Base-by-base conservation (phyloP, 2,797 vertebrate genomes). In the Pantherophis alleghaniensis region DNA sequence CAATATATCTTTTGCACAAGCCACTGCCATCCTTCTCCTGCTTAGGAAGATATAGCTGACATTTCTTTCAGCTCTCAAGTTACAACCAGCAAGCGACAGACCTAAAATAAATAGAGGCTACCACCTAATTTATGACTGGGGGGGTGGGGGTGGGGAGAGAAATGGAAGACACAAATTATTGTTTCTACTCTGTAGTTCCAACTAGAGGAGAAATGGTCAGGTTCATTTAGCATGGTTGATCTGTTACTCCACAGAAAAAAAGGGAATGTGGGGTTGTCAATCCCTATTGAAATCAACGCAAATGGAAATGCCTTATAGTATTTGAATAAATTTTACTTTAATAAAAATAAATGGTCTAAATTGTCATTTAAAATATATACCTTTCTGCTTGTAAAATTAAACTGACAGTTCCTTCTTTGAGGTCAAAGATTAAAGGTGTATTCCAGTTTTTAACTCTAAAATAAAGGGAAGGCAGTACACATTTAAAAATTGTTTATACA, bases 371-470 rank as follows among this genome's bases (percentile, higher is more conserved):
- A 83, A 83, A 47, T 83, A 97, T 96, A 98, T 97, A 99, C 99
- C 98, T 99, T 97, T 99, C 99, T 0, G 98, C 98, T 95, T 99
- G 99, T 69, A 99, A 97, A 97, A 99, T 99, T 96, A 99, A 98
- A 95, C 99, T 99, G 93, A 99, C 98, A 16, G 98, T 98, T 97
- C 99, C 99, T 96, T 99, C 99, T 97, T 99, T 99, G 95, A 99
- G 98, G 96, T 99, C 99, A 97, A 99, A 99, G 97, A 99, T 99
- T 96, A 99, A 97, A 1, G 99, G 99, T 57, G 99, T 99, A 94
- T 99, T 99, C 99, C 99, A 99, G 97, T 99, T 99, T 97, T 98
- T 98, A 20, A 98, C 98, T 93, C 99, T 99, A 97, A 91, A 97
- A 92, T 86, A 88, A 37, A n/a, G 22, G 53, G 93, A 96, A 87